Percentiles rank a stretch among this genome's conserved stretches.
Evolutionary conservation across 1,140 invertebrate genomes (phyloP).

Genomic region (Uloborus diversus): DNA sequence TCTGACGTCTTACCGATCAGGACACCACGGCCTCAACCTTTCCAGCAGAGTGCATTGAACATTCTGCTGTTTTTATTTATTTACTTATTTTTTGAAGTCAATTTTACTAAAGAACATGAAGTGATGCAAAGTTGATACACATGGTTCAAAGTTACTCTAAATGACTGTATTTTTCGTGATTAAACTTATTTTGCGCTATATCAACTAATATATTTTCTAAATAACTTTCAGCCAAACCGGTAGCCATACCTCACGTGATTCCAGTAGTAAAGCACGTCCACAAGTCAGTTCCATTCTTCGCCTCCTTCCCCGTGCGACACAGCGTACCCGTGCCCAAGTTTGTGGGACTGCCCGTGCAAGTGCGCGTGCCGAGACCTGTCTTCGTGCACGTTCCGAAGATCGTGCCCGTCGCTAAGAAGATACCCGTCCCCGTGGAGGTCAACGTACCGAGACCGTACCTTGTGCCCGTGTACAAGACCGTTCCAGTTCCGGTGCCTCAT

Average conservation of each 20-base stretch:
- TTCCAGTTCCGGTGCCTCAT: constrained; percentile 45
- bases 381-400: constrained; percentile 50
- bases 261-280: constrained; percentile 56
- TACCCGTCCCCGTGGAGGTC: constrained; percentile 31
- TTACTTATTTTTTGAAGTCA: too few species aligned
- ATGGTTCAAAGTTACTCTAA: too few species aligned
- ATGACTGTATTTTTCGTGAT: too few species aligned
- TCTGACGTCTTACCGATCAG: too few species aligned
- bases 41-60: too few species aligned
- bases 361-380: constrained; percentile 41
- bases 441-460: constrained; percentile 50
- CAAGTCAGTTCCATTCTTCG: constrained; percentile 46
- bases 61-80: too few species aligned
- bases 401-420: constrained; percentile 39
- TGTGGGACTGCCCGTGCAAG: constrained; percentile 35
- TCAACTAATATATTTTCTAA: background rate
- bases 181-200: background rate
- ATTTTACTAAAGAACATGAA: too few species aligned
- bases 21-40: too few species aligned
- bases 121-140: too few species aligned
- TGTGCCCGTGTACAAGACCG: constrained; percentile 52
- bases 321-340: constrained; percentile 48
- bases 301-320: constrained; percentile 29
- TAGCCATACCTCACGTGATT: constrained; percentile 50
- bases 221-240: constrained; percentile 22